Conservation (phyloP, 2,888 invertebrate species). For the Digitonthophagus gazella region DNA sequence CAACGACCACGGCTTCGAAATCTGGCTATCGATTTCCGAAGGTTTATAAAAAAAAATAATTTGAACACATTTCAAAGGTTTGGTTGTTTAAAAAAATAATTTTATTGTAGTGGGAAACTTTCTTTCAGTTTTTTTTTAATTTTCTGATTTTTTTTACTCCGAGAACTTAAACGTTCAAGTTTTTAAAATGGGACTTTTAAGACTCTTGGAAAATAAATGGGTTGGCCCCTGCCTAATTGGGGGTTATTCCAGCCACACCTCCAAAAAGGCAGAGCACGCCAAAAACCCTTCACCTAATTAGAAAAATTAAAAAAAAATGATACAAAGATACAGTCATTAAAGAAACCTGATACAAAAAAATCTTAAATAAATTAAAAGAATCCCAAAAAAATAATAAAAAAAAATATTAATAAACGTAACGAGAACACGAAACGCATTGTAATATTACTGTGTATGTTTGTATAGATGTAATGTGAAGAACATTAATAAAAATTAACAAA, state of each 20-base stretch:
- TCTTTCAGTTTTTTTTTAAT: slow-evolving; percentile 21
- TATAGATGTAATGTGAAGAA: slow-evolving; percentile 43
- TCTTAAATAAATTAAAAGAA: slow-evolving; percentile 28
- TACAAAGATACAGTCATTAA: slow-evolving; percentile 2
- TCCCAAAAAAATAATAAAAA: slow-evolving; percentile 11
- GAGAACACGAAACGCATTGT: slow-evolving; percentile 3
- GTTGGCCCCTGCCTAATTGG: slow-evolving; percentile 63
- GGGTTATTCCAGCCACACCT: slow-evolving; percentile 73
- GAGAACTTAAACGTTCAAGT: not conserved
- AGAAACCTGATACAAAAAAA: slow-evolving; percentile 16
- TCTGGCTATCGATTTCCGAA: not conserved
- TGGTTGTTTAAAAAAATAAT: slow-evolving; percentile 11
- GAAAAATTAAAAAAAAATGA: slow-evolving; percentile 16
- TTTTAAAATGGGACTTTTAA: not conserved
- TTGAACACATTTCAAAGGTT: not conserved
- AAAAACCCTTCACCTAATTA: slow-evolving; percentile 27
- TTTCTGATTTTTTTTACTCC: not conserved
- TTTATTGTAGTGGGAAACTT: slow-evolving; percentile 19
- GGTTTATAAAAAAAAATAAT: not conserved
- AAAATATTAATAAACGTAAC: slow-evolving; percentile 39
- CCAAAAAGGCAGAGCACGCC: slow-evolving; percentile 59
- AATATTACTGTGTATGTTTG: slow-evolving; percentile 45
- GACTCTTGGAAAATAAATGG: not conserved
- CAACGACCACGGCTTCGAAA: slow-evolving; percentile 12
- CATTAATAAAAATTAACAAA: not conserved